Conservation (phyloP, 2,113 vertebrate species). For the Thunnus thynnus region DNA sequence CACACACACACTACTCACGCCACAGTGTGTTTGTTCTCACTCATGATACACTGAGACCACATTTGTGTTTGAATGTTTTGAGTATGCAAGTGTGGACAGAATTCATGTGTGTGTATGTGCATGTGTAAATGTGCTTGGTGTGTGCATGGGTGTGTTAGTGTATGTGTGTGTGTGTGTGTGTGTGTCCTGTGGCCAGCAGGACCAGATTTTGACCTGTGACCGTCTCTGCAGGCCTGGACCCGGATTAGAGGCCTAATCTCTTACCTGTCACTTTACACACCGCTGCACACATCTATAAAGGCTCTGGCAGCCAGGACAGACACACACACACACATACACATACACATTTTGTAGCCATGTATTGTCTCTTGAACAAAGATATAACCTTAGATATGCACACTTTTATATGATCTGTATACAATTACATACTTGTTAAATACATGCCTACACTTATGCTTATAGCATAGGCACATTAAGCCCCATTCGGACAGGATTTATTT, state of each 20-base stretch:
- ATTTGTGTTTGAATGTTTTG: not conserved
- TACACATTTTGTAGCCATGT: not conserved
- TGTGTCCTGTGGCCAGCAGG: constrained; percentile 81
- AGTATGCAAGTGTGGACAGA: not conserved
- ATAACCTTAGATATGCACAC: not conserved
- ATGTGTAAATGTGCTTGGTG: not conserved
- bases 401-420: not conserved
- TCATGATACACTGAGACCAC: not conserved
- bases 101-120: not conserved
- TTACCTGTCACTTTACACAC: constrained; percentile 87
- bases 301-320: constrained; percentile 64
- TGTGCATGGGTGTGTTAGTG: constrained; percentile 3
- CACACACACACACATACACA: constrained; percentile 23
- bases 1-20: constrained; percentile 14
- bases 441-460: not conserved
- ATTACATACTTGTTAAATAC: not conserved
- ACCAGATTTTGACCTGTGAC: constrained; percentile 86
- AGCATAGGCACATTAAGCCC: not conserved
- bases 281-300: constrained; percentile 77
- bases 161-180: constrained; percentile 33
- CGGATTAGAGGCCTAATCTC: constrained; percentile 88
- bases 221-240: constrained; percentile 82
- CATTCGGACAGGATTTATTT: no score
- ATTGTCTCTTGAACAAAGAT: not conserved
- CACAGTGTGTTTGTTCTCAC: not conserved